These are phyloP conservation scores for Cyanoliseus patagonus DNA, from an alignment of 2,113 vertebrate genomes.

Conservation along the genomic window DNA sequence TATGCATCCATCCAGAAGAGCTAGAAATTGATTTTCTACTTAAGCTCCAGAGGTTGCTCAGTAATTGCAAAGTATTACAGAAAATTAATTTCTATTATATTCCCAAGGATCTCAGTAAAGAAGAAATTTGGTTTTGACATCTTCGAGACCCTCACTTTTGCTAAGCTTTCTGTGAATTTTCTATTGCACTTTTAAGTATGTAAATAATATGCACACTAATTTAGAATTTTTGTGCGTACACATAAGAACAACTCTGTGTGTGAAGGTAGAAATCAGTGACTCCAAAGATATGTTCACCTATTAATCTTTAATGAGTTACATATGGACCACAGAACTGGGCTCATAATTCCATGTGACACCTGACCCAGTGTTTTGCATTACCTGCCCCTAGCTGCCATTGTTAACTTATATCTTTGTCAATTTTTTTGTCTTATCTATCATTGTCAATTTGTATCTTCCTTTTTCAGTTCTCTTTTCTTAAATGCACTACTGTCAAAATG, in stretches of 20 bases:
- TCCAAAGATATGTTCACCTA: background rate
- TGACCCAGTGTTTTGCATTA: background rate
- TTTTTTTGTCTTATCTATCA: background rate
- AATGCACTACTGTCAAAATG: background rate
- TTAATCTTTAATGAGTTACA: background rate
- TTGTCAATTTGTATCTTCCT: background rate
- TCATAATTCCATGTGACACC: background rate
- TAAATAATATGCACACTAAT: background rate
- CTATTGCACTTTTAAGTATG: background rate
- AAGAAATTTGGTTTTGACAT: background rate
- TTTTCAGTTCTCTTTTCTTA: background rate
- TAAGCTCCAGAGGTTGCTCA: conserved; percentile 40
- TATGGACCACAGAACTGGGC: background rate
- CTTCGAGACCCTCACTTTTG: background rate
- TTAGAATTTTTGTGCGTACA: background rate
- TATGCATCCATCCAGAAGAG: background rate
- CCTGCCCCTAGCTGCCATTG: background rate
- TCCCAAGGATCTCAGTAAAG: background rate
- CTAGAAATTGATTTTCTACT: conserved; percentile 59
- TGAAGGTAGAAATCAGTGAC: background rate
- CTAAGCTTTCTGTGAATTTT: background rate
- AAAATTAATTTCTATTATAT: conserved; percentile 29
- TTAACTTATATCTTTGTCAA: background rate
- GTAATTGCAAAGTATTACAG: conserved; percentile 41
- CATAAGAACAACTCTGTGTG: background rate